A percentile compares a stretch with the other conserved stretches of the same genome.
Conservation (phyloP, 2,888 invertebrate genomes). For the Drosophila imparisetae region DNA sequence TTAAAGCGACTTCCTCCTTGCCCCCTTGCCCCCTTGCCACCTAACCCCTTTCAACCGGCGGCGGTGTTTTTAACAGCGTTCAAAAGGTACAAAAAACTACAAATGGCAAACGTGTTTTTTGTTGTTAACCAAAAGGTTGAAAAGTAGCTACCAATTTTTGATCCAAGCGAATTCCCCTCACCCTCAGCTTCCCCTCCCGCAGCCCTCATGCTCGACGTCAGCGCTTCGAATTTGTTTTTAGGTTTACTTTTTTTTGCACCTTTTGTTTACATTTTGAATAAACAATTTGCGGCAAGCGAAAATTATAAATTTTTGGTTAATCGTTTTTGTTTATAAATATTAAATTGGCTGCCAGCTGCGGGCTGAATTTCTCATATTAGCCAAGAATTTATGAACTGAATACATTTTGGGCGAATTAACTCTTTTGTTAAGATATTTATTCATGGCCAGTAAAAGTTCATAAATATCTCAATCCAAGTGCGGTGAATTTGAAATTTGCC, state of each 20-base stretch:
- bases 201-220: conserved; percentile 1
- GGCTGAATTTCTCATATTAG: conserved; percentile 43
- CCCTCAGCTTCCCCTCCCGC: too few relatives aligned
- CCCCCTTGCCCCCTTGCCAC: neutral
- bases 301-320: conserved; percentile 48
- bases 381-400: conserved; percentile 23
- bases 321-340: conserved; percentile 63
- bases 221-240: conserved; percentile 8
- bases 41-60: neutral
- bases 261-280: conserved; percentile 73
- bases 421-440: conserved; percentile 11
- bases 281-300: conserved; percentile 49
- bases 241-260: conserved; percentile 10
- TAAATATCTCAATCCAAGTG: conserved; percentile 19
- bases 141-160: conserved; percentile 31
- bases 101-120: conserved; percentile 54
- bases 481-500: neutral
- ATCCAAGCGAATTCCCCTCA: neutral
- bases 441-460: neutral
- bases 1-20: neutral
- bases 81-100: conserved; percentile 22
- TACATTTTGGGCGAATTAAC: neutral
- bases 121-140: conserved; percentile 30
- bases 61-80: conserved; percentile 42
- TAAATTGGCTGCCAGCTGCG: conserved; percentile 51